These are phyloP conservation scores for Darevskia mixta DNA, from an alignment of 2,797 vertebrate genomes.

Conservation along the genomic window DNA sequence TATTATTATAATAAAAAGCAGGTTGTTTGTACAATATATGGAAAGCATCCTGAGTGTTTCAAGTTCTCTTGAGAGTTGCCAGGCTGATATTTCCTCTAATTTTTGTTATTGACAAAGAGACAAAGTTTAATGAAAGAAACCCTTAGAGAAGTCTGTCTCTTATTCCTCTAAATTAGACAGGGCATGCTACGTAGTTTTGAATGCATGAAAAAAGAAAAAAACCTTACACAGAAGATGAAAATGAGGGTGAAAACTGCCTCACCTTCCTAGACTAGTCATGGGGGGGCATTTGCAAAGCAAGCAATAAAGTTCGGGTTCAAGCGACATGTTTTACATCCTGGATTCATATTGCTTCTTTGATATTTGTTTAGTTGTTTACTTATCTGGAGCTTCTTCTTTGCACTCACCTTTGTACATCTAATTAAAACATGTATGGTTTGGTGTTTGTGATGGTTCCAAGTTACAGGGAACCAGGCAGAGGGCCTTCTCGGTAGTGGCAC, in stretches of 20 bases:
- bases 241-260: constrained; percentile 40
- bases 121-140: constrained; percentile 58
- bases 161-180: constrained; percentile 46
- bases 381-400: background rate
- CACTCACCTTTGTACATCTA: background rate
- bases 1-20: constrained; percentile 27
- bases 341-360: constrained; percentile 56
- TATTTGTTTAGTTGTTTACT: constrained; percentile 18
- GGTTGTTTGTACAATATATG: constrained; percentile 34
- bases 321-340: constrained; percentile 31
- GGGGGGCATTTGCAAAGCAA: constrained; percentile 58
- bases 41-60: constrained; percentile 58
- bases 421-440: background rate
- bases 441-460: background rate
- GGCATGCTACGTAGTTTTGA: constrained; percentile 33
- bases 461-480: too few species aligned
- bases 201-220: constrained; percentile 28
- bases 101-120: constrained; percentile 61
- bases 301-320: constrained; percentile 43
- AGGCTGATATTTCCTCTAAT: constrained; percentile 55
- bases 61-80: constrained; percentile 40
- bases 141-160: constrained; percentile 48
- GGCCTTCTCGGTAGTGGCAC: too few species aligned
- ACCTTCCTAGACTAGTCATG: constrained; percentile 46
- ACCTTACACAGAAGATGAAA: constrained; percentile 42